Evolutionary conservation across 2,113 vertebrate species (phyloP).

Genomic region (Myodes glareolus): DNA sequence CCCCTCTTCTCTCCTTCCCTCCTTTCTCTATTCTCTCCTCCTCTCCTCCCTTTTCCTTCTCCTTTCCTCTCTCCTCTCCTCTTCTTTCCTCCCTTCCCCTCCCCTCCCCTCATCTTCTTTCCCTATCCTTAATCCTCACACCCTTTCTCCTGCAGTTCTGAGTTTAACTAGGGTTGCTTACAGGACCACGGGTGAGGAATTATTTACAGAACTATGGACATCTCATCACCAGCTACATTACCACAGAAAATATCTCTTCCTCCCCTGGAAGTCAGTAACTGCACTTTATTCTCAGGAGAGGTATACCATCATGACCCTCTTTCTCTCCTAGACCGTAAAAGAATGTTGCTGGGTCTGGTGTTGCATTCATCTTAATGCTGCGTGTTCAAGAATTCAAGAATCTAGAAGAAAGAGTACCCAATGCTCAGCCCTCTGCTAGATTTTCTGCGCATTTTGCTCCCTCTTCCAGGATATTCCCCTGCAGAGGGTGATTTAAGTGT

Average conservation of each 20-base stretch:
- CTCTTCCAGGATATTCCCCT: too few species aligned
- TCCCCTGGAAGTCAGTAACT: too few species aligned
- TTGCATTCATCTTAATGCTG: neutral
- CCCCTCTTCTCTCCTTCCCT: too few species aligned
- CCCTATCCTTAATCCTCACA: neutral
- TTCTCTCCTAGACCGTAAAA: neutral
- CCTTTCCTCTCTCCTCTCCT: accelerated
- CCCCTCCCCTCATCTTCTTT: neutral
- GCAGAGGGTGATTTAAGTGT: neutral
- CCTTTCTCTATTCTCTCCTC: too few species aligned
- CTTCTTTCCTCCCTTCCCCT: neutral
- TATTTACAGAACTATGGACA: neutral
- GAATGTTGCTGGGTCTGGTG: neutral
- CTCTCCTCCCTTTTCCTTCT: neutral
- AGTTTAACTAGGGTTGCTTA: too few species aligned
- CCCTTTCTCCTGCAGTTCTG: neutral
- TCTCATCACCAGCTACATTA: neutral
- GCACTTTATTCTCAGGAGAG: neutral
- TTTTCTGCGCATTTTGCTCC: neutral
- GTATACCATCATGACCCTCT: too few species aligned
- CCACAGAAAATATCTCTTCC: neutral
- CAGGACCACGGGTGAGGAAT: neutral
- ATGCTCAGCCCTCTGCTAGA: too few species aligned
- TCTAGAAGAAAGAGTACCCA: neutral
- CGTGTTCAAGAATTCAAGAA: neutral